phyloP scores from a whole-genome alignment of 2,797 vertebrate species.

The Acanthurus tractus region DNA sequence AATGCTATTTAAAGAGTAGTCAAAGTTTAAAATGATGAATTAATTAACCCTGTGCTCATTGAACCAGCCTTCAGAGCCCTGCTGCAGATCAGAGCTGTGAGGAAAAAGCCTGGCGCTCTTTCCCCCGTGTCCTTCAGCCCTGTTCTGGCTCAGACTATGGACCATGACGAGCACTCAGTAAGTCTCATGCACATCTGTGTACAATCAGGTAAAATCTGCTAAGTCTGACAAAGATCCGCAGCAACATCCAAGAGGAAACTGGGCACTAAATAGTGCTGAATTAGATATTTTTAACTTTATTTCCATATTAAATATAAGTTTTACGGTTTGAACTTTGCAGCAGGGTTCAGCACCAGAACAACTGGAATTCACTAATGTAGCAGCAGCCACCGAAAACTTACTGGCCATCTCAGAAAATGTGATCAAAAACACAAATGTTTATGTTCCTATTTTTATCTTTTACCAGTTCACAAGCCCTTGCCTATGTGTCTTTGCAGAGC shows the following conservation, averaged over 20 bases:
- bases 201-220: neutral
- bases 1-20: too few species aligned
- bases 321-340: neutral
- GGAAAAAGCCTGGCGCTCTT: constrained; percentile 95
- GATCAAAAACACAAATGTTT: neutral
- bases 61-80: constrained; percentile 94
- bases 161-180: constrained; percentile 97
- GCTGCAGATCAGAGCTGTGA: constrained; percentile 97
- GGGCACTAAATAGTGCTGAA: neutral
- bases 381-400: neutral
- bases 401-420: neutral
- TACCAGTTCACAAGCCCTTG: neutral
- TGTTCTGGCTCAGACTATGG: constrained; percentile 95
- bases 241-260: neutral
- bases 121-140: constrained; percentile 98
- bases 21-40: neutral
- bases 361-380: neutral
- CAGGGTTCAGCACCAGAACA: neutral
- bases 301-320: too few species aligned
- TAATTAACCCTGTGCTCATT: constrained; percentile 30
- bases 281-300: neutral
- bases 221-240: neutral
- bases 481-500: constrained; percentile 79
- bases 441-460: neutral
- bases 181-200: constrained; percentile 21